phyloP scores from a whole-genome alignment of 1,140 invertebrate species.

The Conus betulinus region DNA sequence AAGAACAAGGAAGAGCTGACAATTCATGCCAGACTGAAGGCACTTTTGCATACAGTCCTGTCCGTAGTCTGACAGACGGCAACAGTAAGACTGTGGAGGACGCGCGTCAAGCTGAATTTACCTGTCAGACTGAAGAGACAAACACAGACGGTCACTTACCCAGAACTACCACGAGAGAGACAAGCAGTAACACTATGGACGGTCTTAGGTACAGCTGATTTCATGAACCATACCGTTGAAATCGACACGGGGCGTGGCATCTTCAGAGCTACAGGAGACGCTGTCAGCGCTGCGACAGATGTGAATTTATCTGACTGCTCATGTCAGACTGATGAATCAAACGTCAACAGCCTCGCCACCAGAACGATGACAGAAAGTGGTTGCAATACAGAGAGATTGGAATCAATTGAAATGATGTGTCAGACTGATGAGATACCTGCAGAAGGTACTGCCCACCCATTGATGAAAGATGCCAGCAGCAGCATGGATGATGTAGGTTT shows the following conservation, averaged over 20 bases:
- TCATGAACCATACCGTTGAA: neutral
- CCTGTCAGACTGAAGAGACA: neutral
- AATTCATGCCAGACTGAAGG: neutral
- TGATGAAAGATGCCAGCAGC: slow-evolving; percentile 10
- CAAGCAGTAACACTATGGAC: neutral
- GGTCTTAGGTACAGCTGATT: neutral
- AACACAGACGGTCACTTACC: neutral
- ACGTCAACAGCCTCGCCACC: neutral
- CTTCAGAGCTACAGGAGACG: neutral
- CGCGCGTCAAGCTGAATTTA: neutral
- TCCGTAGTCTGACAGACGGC: neutral
- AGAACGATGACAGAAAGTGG: neutral
- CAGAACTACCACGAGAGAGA: neutral
- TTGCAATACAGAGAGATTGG: neutral
- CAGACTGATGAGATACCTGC: neutral
- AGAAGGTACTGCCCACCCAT: neutral
- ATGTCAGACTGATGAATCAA: neutral
- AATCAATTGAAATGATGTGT: neutral
- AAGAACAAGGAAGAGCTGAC: neutral
- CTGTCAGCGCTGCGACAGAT: neutral
- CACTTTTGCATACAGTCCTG: neutral
- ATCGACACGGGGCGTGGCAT: neutral
- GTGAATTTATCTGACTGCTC: neutral
- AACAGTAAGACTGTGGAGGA: neutral
- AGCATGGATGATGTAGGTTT: neutral